Base-by-base conservation (phyloP, 2,888 invertebrate species). In the Lycocerus yunnanus region DNA sequence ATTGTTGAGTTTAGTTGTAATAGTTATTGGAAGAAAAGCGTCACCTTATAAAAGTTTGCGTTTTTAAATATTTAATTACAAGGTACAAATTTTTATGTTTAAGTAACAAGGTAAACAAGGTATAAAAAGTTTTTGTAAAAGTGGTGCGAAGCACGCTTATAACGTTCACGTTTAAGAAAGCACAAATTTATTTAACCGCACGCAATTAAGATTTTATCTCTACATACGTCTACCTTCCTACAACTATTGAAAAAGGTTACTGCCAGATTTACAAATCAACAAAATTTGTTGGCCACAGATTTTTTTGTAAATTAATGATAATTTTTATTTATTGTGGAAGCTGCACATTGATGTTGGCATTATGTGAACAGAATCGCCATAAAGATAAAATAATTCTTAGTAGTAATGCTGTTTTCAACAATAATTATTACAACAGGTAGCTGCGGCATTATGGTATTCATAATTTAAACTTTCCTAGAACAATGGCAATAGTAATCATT, bases 371-470 rank as follows among this genome's bases (percentile, higher is more conserved):
- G 43, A 43, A 43, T 43, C n/a, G n/a, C 24, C 43, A 43, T 43
- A 20, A 66, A 63, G 65, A 18, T 15, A 43, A 58, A 58, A 27
- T 18, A 18, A 18, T 68, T 68, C 68, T 60, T 15, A 63, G 67
- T 68, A 59, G 61, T 60, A 15, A 61, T 58, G 60, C 63, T 58
- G 24, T 59, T 65, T 18, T 16, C 10, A 16, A 63, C 13, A 13
- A 63, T 74, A 74, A 74, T 74, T 70, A 70, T 71, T 63, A 43
- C 15, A 61, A 43, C 71, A 74, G 71, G 73, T 73, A 73, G 74
- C 58, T 67, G 63, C 27, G 27, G 43, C n/a, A 16, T 63, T 63
- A 24, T 43, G 63, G 70, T 58, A 66, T 21, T 65, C 65, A 70
- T 73, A 73, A 73, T 70, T 73, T 73, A 70, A 66, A 67, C 13